Evolutionary conservation across 2,888 invertebrate genomes (phyloP).

Genomic region (Drosophila conformis): DNA sequence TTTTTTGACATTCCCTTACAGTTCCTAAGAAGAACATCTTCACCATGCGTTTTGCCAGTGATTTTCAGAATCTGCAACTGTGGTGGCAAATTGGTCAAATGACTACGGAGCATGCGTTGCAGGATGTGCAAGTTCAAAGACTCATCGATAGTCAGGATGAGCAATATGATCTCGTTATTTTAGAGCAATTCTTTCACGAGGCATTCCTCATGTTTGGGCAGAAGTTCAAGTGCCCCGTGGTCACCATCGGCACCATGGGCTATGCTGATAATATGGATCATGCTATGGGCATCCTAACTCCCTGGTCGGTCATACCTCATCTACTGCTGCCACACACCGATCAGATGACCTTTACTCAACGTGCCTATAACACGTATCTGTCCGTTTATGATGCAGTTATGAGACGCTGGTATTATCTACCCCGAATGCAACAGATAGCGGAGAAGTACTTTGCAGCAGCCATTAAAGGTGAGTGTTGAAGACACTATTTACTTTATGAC

Average conservation of each 20-base stretch:
- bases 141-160: conserved; percentile 81
- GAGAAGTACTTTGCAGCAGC: conserved; percentile 77
- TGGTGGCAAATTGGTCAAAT: conserved; percentile 81
- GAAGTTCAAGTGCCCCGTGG: conserved; percentile 84
- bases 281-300: conserved; percentile 84
- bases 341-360: conserved; percentile 84
- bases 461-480: conserved; percentile 67
- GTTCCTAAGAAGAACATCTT: conserved; percentile 83
- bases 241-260: conserved; percentile 85
- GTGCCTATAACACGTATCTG: conserved; percentile 83
- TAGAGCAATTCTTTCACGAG: conserved; percentile 85
- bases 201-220: conserved; percentile 85
- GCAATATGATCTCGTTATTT: conserved; percentile 85
- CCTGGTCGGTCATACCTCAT: conserved; percentile 84
- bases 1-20: conserved; percentile 27
- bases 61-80: conserved; percentile 82
- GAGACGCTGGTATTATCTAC: conserved; percentile 82
- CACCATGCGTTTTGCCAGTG: conserved; percentile 81
- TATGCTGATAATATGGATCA: conserved; percentile 85
- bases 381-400: conserved; percentile 80
- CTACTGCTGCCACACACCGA: conserved; percentile 81
- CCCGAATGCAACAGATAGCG: conserved; percentile 83
- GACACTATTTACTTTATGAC: neutral
- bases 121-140: conserved; percentile 74
- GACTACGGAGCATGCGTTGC: conserved; percentile 82